phyloP scores from a whole-genome alignment of 2,797 vertebrate genomes.

The Acanthis flammea region DNA sequence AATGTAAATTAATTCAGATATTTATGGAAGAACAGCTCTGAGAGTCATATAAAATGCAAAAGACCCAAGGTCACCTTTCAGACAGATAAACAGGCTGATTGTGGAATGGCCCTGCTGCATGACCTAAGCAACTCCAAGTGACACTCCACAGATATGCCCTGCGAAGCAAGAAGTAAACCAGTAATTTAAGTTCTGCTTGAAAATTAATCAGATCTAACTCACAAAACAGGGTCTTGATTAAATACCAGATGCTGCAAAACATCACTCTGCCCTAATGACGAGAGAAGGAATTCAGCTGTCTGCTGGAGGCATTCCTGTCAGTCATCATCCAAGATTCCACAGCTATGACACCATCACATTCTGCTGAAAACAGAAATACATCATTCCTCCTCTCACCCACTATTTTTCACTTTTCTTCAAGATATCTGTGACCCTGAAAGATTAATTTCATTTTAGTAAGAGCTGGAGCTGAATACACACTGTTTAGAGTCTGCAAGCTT shows the following conservation, averaged over 20 bases:
- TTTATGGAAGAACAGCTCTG: background rate
- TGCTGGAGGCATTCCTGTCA: background rate
- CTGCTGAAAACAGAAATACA: conserved; percentile 2
- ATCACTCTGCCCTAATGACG: background rate
- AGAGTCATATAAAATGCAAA: background rate
- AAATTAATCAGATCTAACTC: background rate
- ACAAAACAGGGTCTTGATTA: conserved; percentile 2
- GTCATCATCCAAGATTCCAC: conserved; percentile 17
- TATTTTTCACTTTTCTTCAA: background rate
- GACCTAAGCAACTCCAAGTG: background rate
- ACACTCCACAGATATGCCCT: background rate
- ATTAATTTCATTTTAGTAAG: background rate
- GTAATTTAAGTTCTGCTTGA: background rate
- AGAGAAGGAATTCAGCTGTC: background rate
- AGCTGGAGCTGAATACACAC: background rate
- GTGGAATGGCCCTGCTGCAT: background rate
- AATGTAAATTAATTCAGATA: background rate
- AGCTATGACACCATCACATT: background rate
- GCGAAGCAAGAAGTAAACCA: background rate
- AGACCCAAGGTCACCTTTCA: background rate
- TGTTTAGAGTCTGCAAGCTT: background rate
- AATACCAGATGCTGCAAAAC: conserved; percentile 14
- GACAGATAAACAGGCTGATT: background rate
- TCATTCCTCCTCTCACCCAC: background rate
- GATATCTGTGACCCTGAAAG: background rate